phyloP scores from a whole-genome alignment of 2,113 vertebrate genomes.

The Mesocricetus auratus region DNA sequence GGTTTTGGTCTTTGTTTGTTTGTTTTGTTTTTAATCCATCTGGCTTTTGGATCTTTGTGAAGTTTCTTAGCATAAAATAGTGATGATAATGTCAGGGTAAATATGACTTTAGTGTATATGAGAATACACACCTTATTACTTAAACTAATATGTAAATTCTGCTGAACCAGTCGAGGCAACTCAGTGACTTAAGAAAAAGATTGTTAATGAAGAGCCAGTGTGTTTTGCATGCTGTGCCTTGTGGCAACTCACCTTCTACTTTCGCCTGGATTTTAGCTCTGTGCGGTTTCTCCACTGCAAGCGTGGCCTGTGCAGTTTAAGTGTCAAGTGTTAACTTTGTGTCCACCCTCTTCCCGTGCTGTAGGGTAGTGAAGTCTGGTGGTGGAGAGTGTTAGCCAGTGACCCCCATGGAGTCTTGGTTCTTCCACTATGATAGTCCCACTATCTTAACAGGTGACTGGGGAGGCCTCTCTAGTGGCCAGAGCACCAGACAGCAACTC shows the following conservation, averaged over 20 bases:
- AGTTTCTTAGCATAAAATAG: neutral
- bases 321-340: neutral
- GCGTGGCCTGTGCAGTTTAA: rapidly evolving
- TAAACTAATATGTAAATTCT: neutral
- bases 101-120: neutral
- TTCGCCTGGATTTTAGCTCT: rapidly evolving
- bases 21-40: neutral
- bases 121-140: neutral
- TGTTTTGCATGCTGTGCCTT: neutral
- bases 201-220: neutral
- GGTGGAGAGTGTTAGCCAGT: neutral
- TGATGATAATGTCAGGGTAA: neutral
- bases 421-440: neutral
- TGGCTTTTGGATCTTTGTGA: neutral
- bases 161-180: neutral
- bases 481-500: neutral
- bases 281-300: neutral
- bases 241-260: no score
- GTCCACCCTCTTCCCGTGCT: neutral
- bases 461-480: neutral
- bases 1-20: neutral
- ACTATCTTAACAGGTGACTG: neutral
- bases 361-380: neutral
- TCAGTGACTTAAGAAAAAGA: neutral
- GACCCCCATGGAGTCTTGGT: neutral